Conservation (phyloP, 2,888 invertebrate genomes). For the Sinodicranocentrus sp. region DNA sequence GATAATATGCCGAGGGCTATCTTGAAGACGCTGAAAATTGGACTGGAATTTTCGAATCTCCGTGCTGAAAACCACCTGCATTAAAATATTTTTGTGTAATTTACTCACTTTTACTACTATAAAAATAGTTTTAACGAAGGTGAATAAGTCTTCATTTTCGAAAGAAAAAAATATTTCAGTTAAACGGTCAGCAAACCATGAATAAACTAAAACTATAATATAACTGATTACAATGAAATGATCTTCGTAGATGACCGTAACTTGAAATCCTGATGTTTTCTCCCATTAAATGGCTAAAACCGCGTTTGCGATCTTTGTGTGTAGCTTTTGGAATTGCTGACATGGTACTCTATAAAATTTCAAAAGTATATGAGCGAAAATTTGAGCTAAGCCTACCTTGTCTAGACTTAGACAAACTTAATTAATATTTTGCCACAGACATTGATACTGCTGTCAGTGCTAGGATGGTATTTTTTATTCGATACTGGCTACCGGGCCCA, state of each 20-base stretch:
- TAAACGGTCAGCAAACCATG: too few relatives aligned
- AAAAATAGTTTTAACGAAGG: too few relatives aligned
- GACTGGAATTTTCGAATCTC: too few relatives aligned
- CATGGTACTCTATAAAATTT: conserved; percentile 20
- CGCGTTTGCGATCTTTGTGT: conserved; percentile 42
- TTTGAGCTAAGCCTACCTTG: background rate
- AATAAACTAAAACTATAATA: too few relatives aligned
- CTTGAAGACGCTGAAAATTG: too few relatives aligned
- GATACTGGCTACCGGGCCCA: conserved; percentile 31
- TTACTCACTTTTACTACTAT: too few relatives aligned
- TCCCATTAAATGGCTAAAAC: conserved; percentile 47
- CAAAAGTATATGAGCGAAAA: background rate
- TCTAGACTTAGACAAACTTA: background rate
- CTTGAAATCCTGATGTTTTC: conserved; percentile 37
- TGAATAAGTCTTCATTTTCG: too few relatives aligned
- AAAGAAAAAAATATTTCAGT: background rate
- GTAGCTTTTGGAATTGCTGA: conserved; percentile 46
- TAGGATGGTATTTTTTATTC: conserved; percentile 45
- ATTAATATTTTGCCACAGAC: conserved; percentile 32
- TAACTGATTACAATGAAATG: too few relatives aligned
- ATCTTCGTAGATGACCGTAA: background rate
- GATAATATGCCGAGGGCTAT: too few relatives aligned
- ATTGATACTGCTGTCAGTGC: conserved; percentile 22
- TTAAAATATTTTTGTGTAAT: too few relatives aligned
- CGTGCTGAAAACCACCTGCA: too few relatives aligned